These are phyloP conservation scores for Sesia bembeciformis DNA, from an alignment of 2,888 invertebrate species.

Conservation along the genomic window DNA sequence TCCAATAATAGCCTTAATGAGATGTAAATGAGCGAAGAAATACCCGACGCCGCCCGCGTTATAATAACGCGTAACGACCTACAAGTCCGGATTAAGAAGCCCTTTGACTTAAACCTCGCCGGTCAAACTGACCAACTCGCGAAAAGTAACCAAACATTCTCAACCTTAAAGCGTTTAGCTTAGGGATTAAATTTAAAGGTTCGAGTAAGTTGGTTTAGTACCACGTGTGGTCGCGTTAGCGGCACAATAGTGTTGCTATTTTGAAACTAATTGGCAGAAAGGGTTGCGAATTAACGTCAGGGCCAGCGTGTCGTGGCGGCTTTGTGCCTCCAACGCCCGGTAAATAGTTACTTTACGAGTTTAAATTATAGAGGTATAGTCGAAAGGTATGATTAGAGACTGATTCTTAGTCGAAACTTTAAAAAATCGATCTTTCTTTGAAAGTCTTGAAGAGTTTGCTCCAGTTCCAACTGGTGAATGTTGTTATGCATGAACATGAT, in stretches of 20 bases:
- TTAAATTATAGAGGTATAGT: not conserved
- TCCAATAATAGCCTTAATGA: conserved; percentile 72
- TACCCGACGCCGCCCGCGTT: conserved; percentile 65
- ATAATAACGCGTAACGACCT: conserved; percentile 75
- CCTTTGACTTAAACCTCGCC: conserved; percentile 69
- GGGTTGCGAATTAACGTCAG: conserved; percentile 73
- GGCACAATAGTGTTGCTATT: conserved; percentile 71
- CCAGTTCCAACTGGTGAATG: too few relatives aligned
- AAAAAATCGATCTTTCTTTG: too few relatives aligned
- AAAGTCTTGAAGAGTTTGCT: too few relatives aligned
- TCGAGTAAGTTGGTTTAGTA: conserved; percentile 35
- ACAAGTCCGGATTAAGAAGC: conserved; percentile 75
- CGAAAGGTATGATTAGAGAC: not conserved
- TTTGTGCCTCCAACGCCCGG: conserved; percentile 29
- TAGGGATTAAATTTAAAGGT: conserved; percentile 23
- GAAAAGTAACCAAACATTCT: conserved; percentile 10
- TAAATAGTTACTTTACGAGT: not conserved
- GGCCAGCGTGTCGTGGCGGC: conserved; percentile 46
- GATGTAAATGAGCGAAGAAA: conserved; percentile 74
- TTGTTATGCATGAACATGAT: too few relatives aligned
- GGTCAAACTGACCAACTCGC: conserved; percentile 46
- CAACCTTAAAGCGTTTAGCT: conserved; percentile 17
- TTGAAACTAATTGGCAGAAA: conserved; percentile 74
- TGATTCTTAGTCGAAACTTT: too few relatives aligned
- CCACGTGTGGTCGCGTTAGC: conserved; percentile 54